Percentiles rank a stretch among this genome's conserved stretches.
phyloP scores from a whole-genome alignment of 2,797 vertebrate species.

The Etheostoma perlongum region DNA sequence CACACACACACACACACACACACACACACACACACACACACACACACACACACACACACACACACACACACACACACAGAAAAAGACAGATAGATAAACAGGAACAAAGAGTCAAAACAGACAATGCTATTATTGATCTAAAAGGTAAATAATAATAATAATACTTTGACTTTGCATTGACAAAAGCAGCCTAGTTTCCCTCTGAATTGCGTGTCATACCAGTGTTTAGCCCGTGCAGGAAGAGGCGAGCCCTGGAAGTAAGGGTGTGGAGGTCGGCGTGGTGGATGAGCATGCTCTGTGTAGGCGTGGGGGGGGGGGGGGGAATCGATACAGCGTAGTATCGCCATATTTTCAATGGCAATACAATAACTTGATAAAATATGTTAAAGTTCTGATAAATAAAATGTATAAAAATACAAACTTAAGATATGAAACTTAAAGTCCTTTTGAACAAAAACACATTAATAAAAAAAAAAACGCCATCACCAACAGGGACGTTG shows the following conservation, averaged over 20 bases:
- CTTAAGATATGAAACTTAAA: too few species aligned
- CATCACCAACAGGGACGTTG: too few species aligned
- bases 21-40: slow-evolving; percentile 7
- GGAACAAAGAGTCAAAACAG: slow-evolving; percentile 3
- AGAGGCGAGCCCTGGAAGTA: background rate
- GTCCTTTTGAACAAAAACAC: too few species aligned
- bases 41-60: slow-evolving; percentile 5
- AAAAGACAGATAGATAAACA: background rate
- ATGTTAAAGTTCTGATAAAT: too few species aligned
- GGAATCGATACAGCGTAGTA: too few species aligned
- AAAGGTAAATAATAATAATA: background rate
- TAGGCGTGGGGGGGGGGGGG: too few species aligned
- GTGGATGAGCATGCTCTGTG: background rate
- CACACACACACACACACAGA: background rate
- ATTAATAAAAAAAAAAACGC: too few species aligned
- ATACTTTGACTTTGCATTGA: background rate
- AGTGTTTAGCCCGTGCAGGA: background rate
- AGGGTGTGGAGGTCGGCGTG: background rate
- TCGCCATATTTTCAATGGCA: too few species aligned
- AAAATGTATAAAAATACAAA: too few species aligned
- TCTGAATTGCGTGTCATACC: background rate
- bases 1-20: slow-evolving; percentile 30
- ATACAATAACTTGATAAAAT: too few species aligned
- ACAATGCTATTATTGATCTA: slow-evolving; percentile 22
- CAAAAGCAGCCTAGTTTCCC: background rate